Base-by-base conservation (phyloP, 2,113 vertebrate genomes). In the Chascanopsetta lugubris region DNA sequence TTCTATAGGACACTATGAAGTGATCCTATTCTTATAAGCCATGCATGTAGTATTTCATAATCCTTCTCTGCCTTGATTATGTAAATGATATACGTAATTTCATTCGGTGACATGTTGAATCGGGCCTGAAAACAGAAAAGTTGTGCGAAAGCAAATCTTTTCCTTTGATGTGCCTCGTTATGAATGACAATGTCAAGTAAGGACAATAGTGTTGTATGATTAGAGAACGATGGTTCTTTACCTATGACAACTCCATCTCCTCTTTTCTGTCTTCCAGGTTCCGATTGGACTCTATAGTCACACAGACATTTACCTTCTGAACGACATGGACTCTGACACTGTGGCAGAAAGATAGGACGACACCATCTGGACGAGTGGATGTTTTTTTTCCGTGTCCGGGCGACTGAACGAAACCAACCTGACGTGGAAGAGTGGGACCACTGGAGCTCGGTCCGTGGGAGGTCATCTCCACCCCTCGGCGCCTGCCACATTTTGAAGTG, bases 261-360 rank as follows among this genome's bases (percentile, higher is more conserved):
- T 17, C 18, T 27, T 25, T 53, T 30, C 8, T 27, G 15, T 42
- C 49, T 88, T 77, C 43, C 83, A 94, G 93, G 85, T 63, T 40
- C 91, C 34, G 0, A 45, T 93, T 75, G 92, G 93, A n/a, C 74
- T 93, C n/a, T 88, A 79, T 0, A 70, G 81, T 22, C 91, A 67
- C 82, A 91, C 93, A 3, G 94, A 96, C 69, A 89, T 95, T 59
- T 96, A 94, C 85, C 85, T 96, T 18, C 87, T 96, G 58, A 93
- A 87, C 46, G 85, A 84, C n/a, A 83, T 97, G 43, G 94, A 95
- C 5, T 17, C 85, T 0, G 72, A 87, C 1, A 1, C 22, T 2
- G 15, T 30, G 43, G 69, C 20, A 38, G 90, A 91, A 22, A 70
- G 85, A 77, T 87, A 76, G 51, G 24, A 59, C 29, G 29, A 50